Conservation (phyloP, 1,140 invertebrate species). For the Drosophila sulfurigaster region DNA sequence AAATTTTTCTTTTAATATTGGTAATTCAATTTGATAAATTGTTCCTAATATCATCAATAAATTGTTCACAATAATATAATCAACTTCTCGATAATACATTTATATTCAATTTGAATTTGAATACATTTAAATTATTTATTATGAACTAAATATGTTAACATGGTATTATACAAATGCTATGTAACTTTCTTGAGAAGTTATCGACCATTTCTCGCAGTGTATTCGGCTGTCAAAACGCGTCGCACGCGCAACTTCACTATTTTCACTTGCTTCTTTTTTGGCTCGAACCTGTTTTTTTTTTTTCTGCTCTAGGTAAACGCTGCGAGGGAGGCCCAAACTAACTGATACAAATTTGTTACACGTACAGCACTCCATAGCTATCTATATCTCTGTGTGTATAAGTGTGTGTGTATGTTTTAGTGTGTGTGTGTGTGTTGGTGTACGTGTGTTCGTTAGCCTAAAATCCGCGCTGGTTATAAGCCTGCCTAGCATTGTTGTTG, state of each 20-base stretch:
- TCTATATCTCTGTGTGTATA: slow-evolving; percentile 15
- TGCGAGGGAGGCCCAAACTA: slow-evolving; percentile 58
- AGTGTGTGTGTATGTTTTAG: background rate
- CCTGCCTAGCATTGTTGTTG: slow-evolving; percentile 28
- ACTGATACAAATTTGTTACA: slow-evolving; percentile 81
- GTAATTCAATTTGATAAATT: too few relatives aligned
- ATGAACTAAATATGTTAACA: too few relatives aligned
- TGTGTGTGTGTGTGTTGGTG: slow-evolving; percentile 25
- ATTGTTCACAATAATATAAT: too few relatives aligned
- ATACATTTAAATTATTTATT: too few relatives aligned
- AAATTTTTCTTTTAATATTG: too few relatives aligned
- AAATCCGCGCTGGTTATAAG: slow-evolving; percentile 72
- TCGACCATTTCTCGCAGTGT: slow-evolving; percentile 23
- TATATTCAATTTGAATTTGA: too few relatives aligned
- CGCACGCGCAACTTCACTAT: slow-evolving; percentile 54
- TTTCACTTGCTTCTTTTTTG: slow-evolving; percentile 38
- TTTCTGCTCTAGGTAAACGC: slow-evolving; percentile 59
- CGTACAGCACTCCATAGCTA: slow-evolving; percentile 52
- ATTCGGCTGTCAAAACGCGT: slow-evolving; percentile 35
- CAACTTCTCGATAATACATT: too few relatives aligned
- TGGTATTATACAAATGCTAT: too few relatives aligned
- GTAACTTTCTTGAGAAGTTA: too few relatives aligned
- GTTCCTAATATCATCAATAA: too few relatives aligned
- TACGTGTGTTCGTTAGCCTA: slow-evolving; percentile 80
- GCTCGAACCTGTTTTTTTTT: slow-evolving; percentile 21